Evolutionary conservation across 2,888 invertebrate species (phyloP).

Genomic region (Spialia ferax): DNA sequence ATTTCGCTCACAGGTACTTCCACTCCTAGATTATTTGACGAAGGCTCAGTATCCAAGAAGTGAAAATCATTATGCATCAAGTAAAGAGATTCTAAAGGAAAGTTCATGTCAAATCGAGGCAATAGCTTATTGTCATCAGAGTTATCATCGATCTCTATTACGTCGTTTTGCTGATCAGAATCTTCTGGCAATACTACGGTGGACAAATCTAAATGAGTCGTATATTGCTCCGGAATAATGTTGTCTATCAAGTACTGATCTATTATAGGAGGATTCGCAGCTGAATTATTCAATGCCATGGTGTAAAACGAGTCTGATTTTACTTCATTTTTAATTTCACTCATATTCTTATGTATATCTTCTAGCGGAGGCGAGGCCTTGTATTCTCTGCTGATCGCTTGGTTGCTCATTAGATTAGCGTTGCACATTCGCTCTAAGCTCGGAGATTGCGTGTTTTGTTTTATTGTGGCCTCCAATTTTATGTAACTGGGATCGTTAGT

Average conservation of each 20-base stretch:
- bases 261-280: conserved; percentile 68
- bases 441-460: conserved; percentile 80
- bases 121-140: conserved; percentile 78
- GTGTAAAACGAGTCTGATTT: conserved; percentile 77
- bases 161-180: conserved; percentile 70
- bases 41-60: conserved; percentile 75
- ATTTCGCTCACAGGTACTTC: conserved; percentile 65
- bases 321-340: conserved; percentile 78
- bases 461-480: conserved; percentile 78
- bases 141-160: conserved; percentile 82
- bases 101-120: conserved; percentile 77
- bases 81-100: conserved; percentile 74
- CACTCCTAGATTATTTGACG: conserved; percentile 57
- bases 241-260: conserved; percentile 79
- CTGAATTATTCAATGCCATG: conserved; percentile 59
- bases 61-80: conserved; percentile 81
- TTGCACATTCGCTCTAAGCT: conserved; percentile 79
- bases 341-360: conserved; percentile 79
- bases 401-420: conserved; percentile 69
- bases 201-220: conserved; percentile 71
- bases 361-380: conserved; percentile 80
- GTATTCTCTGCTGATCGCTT: conserved; percentile 69
- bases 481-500: conserved; percentile 78
- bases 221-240: conserved; percentile 75
- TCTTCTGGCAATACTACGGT: conserved; percentile 68